Evolutionary conservation across 2,797 vertebrate species (phyloP), one percentile per base, ranked within the genome.

Genomic region (Corythornis leucogaster): DNA sequence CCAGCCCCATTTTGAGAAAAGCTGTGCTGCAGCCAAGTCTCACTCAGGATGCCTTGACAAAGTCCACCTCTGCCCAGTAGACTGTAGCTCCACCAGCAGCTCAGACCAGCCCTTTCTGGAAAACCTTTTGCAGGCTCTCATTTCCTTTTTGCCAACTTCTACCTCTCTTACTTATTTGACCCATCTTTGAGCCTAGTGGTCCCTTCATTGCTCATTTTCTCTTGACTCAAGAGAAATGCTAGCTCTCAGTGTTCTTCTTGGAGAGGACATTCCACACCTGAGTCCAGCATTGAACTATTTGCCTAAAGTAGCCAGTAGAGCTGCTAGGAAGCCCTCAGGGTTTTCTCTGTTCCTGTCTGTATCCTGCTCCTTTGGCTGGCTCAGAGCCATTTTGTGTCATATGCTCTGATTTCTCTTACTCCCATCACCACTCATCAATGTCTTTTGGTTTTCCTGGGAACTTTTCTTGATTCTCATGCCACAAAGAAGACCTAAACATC

Each of bases 11-110:
- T 68, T 71, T 54, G 81, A 93, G 79, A 79, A 58, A 7, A 55
- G 57, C 54, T 4, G 0, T 70, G 61, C 35, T 51, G 15, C 42
- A 31, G 45, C 71, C 13, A 17, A 59, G 76, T n/a, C 82, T 89
- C 62, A 21, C 21, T 18, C 0, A 0, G 40, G 54, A 26, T 1
- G 14, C 57, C 63, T 57, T 76, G 11, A 45, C 35, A 8, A 0
- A 1, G 12, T 22, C 53, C 0, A 1, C 53, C 22, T 31, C 89
- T 61, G 46, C 19, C 75, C 0, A 0, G 22, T 28, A 2, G 11
- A 5, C 55, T 58, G 67, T n/a, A 64, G 55, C 73, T 68, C 59
- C 50, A 22, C 38, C 6, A 4, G 63, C 81, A 81, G 30, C 61
- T 80, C 61, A 80, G 51, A 50, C 63, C 69, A 55, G 48, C 43